Base-by-base conservation (phyloP, 1,140 invertebrate species). In the Ceratina australensis region DNA sequence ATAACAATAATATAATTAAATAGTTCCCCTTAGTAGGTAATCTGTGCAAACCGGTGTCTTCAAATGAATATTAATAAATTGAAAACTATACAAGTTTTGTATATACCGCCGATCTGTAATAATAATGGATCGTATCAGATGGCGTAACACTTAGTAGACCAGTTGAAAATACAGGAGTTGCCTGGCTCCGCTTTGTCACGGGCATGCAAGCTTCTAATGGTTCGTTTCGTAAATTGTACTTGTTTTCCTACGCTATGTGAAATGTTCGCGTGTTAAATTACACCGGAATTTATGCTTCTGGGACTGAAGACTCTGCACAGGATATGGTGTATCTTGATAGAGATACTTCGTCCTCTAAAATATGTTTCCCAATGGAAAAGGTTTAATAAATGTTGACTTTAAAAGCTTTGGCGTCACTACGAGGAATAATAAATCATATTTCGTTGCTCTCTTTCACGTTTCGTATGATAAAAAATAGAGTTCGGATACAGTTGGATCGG, bases 131-230 rank as follows among this genome's bases (percentile, higher is more conserved):
- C 65, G 60, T 60, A 69, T 71, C 74, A 76, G 74, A 69, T 76
- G 74, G 74, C 74, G 74, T 76, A 47, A 8, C 57, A 66, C 50
- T 61, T 61, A 69, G 56, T n/a, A 63, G 56, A 52, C 66, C 42
- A 77, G 47, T 77, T 47, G 67, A 77, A 77, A 71, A 69, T 16
- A 71, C 47, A 61, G 33, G 47, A 76, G 67, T 77, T 77, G 61
- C 49, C 74, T 71, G 28, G 28, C 57, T 15, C 67, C 61, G 57
- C 88, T 90, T 90, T 90, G 89, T 89, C 90, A 92, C 92, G 91
- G 91, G 92, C 80, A 92, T 93, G 92, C 91, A 92, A 87, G 90
- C 92, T 78, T 89, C 92, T 80, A 92, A 93, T 90, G 92, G 91
- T 92, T 90, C 85, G 33, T 42, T 42, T 42, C 33, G 33, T 42